Conservation (phyloP, 2,797 vertebrate species). For the Alauda arvensis region DNA sequence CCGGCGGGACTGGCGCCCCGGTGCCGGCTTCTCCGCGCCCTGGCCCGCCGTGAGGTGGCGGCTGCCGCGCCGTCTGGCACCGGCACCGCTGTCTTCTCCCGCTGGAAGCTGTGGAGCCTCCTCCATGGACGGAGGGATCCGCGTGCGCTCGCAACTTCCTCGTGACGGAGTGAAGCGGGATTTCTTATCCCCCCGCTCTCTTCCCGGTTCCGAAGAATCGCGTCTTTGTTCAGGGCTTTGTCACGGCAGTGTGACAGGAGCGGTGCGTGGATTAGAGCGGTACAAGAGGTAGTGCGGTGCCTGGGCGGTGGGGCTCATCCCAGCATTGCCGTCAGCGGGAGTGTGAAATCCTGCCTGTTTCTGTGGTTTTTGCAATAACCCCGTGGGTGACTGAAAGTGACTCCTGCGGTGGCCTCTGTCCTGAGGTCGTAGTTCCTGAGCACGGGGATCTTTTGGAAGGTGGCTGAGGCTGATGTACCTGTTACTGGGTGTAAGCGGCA, state of each 20-base stretch:
- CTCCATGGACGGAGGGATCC: background rate
- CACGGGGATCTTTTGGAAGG: background rate
- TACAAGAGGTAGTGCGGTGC: background rate
- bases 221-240: conserved; percentile 3
- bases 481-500: background rate
- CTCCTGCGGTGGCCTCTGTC: background rate
- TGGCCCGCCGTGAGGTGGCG: background rate
- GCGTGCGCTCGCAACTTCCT: background rate
- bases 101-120: background rate
- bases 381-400: background rate
- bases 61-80: background rate
- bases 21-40: too few relatives aligned
- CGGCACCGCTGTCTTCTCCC: background rate
- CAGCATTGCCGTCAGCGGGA: accelerated
- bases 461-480: background rate
- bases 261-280: background rate
- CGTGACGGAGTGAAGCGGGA: background rate
- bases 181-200: background rate
- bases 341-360: background rate
- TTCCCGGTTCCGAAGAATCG: background rate
- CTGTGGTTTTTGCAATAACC: background rate
- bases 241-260: background rate
- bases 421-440: background rate
- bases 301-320: background rate
- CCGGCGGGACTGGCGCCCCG: background rate